Evolutionary conservation across 2,888 invertebrate genomes (phyloP), one percentile per base, ranked within the genome.

Genomic region (Lacanobia oleracea): DNA sequence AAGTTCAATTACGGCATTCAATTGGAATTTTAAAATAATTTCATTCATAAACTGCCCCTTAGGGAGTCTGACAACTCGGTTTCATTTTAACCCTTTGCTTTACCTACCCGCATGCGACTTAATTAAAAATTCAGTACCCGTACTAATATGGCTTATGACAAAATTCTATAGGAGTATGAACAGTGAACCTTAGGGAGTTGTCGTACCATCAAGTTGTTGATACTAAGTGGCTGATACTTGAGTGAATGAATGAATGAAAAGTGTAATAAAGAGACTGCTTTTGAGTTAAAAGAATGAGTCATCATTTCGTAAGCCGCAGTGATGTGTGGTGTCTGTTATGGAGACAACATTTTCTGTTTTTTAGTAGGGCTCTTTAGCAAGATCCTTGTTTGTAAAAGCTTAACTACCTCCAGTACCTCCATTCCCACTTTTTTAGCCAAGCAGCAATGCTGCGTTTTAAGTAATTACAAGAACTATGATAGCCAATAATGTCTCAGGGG

Each of bases 11-110:
- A 68, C 63, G 43, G 37, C 65, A 65, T 71, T 69, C 61, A 83
- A 81, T 85, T 77, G 73, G 75, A 86, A 82, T 85, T 84, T 84
- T 70, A 82, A 86, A 86, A 87, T 88, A 88, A 88, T 86, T 86
- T 81, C 78, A 70, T 84, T 81, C 73, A 79, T 85, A 83, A 88
- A 89, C 85, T 86, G 77, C 81, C 72, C 88, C 86, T 82, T 48
- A 50, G 87, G 85, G 89, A 87, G 75, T 79, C 77, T 84, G 83
- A 75, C 83, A 85, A 85, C 83, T 87, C 77, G 74, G 79, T 82
- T 88, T 84, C 83, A 86, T 85, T 86, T 76, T 69, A 85, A 84
- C 82, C 86, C 79, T 85, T 86, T 80, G 80, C 77, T 71, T 83
- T 68, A 74, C 69, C 57, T 71, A 70, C 67, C 56, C 65, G 53